These are phyloP conservation scores for Leptopilina drosophilae DNA, from an alignment of 2,888 invertebrate species.

Conservation along the genomic window DNA sequence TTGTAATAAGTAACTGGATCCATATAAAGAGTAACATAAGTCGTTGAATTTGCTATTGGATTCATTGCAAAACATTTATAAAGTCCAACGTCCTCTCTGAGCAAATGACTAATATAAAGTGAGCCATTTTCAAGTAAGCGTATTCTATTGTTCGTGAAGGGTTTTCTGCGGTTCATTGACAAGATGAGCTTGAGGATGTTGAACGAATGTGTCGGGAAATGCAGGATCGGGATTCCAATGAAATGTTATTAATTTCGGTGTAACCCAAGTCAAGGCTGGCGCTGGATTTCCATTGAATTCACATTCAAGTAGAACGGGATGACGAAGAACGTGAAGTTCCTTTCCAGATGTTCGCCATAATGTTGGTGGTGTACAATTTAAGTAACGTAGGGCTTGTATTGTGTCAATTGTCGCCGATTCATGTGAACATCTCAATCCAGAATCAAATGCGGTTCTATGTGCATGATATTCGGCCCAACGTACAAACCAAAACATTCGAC, in stretches of 20 bases:
- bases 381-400: constrained; percentile 83
- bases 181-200: constrained; percentile 83
- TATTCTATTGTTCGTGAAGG: constrained; percentile 78
- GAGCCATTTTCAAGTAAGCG: constrained; percentile 87
- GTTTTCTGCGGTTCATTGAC: constrained; percentile 72
- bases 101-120: constrained; percentile 84
- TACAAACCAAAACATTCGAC: constrained; percentile 88
- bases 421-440: constrained; percentile 82
- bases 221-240: constrained; percentile 88
- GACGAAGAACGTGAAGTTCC: constrained; percentile 80
- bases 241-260: constrained; percentile 84
- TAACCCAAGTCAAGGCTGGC: constrained; percentile 92
- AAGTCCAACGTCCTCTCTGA: constrained; percentile 88
- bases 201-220: constrained; percentile 82
- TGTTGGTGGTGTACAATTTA: constrained; percentile 84
- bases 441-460: constrained; percentile 77
- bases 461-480: constrained; percentile 81
- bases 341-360: constrained; percentile 82
- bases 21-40: constrained; percentile 87
- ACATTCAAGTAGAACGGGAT: constrained; percentile 87
- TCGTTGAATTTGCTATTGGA: constrained; percentile 87
- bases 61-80: constrained; percentile 93
- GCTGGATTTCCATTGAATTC: constrained; percentile 86
- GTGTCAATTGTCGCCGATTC: constrained; percentile 80
- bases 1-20: constrained; percentile 91